These are phyloP conservation scores for Cheilosia grossa DNA, from an alignment of 2,888 invertebrate genomes.

Conservation along the genomic window DNA sequence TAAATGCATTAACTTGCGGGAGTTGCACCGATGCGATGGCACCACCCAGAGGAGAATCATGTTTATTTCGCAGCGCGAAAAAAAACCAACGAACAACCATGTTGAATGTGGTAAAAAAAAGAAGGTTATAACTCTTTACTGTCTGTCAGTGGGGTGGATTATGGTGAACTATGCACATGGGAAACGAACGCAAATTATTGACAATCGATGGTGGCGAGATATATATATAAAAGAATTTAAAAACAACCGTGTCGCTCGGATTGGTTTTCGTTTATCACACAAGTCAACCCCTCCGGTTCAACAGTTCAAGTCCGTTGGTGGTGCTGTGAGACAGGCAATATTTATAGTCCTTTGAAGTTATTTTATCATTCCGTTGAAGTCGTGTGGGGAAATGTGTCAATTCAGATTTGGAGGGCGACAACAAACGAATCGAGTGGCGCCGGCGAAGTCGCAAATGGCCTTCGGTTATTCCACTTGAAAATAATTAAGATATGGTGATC, in stretches of 20 bases:
- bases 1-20: slow-evolving; percentile 49
- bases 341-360: slow-evolving; percentile 55
- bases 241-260: slow-evolving; percentile 60
- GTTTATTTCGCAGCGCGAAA: slow-evolving; percentile 47
- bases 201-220: slow-evolving; percentile 65
- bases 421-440: not conserved
- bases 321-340: slow-evolving; percentile 28
- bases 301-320: slow-evolving; percentile 34
- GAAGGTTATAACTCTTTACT: slow-evolving; percentile 16
- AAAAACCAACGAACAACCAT: slow-evolving; percentile 4
- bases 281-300: slow-evolving; percentile 39
- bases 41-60: slow-evolving; percentile 48
- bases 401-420: slow-evolving; percentile 20
- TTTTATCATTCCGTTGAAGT: slow-evolving; percentile 65
- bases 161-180: not conserved
- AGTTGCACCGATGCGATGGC: slow-evolving; percentile 5
- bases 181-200: slow-evolving; percentile 60
- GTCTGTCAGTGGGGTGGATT: slow-evolving; percentile 1
- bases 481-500: too few species aligned
- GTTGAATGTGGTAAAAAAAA: slow-evolving; percentile 22
- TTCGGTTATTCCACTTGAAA: too few species aligned
- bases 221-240: not conserved
- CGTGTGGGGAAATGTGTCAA: slow-evolving; percentile 62
- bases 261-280: slow-evolving; percentile 52
- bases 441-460: not conserved